Evolutionary conservation across 2,113 vertebrate species (phyloP).

Genomic region (Upupa epops): DNA sequence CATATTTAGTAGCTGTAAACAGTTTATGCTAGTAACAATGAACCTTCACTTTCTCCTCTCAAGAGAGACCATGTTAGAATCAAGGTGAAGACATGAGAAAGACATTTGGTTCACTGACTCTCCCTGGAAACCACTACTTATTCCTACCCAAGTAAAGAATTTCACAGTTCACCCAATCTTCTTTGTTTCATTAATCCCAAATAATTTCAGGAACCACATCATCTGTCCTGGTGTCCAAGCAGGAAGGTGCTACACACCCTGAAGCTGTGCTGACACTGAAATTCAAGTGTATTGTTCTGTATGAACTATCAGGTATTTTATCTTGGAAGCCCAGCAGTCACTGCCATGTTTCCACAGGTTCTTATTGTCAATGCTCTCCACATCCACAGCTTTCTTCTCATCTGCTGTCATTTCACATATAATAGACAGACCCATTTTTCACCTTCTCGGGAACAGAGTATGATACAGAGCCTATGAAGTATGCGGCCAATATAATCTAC

Average conservation of each 20-base stretch:
- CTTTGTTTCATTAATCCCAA: not conserved
- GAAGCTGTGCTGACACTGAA: not conserved
- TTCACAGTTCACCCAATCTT: not conserved
- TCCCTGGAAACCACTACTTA: not conserved
- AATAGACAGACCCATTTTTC: constrained; percentile 62
- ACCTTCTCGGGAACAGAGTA: constrained; percentile 66
- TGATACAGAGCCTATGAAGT: constrained; percentile 70
- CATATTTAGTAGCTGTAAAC: not conserved
- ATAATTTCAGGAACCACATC: not conserved
- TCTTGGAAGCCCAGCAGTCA: constrained; percentile 27
- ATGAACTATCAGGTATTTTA: constrained; percentile 48
- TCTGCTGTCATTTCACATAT: constrained; percentile 64
- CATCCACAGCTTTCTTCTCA: constrained; percentile 64
- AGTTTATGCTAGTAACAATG: not conserved
- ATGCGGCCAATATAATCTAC: constrained; percentile 73
- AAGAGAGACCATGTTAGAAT: not conserved
- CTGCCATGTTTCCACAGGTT: not conserved
- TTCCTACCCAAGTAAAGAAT: not conserved
- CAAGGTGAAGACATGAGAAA: not conserved
- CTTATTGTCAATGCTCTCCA: constrained; percentile 18
- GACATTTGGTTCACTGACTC: not conserved
- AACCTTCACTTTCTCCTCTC: not conserved
- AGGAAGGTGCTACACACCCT: not conserved
- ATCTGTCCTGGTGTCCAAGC: not conserved
- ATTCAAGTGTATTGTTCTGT: constrained; percentile 2